Evolutionary conservation across 2,113 vertebrate genomes (phyloP).

Genomic region (Ageneiosus marmoratus): DNA sequence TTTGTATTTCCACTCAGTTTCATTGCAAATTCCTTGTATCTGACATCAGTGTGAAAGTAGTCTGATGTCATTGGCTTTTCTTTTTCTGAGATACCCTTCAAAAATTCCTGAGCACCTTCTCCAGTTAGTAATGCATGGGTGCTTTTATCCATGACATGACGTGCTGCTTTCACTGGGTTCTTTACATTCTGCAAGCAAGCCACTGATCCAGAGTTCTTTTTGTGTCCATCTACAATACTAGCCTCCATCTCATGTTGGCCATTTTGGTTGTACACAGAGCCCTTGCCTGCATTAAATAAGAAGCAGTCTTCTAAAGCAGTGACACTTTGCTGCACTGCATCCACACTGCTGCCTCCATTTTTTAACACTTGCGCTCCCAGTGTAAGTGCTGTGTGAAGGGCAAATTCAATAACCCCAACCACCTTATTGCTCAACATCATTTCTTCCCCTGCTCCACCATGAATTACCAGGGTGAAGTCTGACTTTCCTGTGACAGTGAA

Average conservation of each 20-base stretch:
- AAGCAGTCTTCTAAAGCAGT: slow-evolving; percentile 77
- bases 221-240: slow-evolving; percentile 70
- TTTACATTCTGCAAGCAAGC: slow-evolving; percentile 72
- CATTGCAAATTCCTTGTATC: slow-evolving; percentile 63
- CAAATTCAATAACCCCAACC: slow-evolving; percentile 69
- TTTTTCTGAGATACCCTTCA: slow-evolving; percentile 56
- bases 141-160: slow-evolving; percentile 75
- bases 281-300: slow-evolving; percentile 78
- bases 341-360: slow-evolving; percentile 69
- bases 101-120: slow-evolving; percentile 73
- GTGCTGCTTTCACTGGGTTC: slow-evolving; percentile 76
- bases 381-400: slow-evolving; percentile 69
- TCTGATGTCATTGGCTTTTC: slow-evolving; percentile 60
- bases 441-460: slow-evolving; percentile 76
- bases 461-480: slow-evolving; percentile 71
- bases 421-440: slow-evolving; percentile 68
- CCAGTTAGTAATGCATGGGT: slow-evolving; percentile 71
- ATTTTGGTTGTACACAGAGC: slow-evolving; percentile 74
- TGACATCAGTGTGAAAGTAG: slow-evolving; percentile 75
- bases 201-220: slow-evolving; percentile 69
- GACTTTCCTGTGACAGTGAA: slow-evolving; percentile 33
- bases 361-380: slow-evolving; percentile 68
- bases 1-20: slow-evolving; percentile 60
- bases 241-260: slow-evolving; percentile 76
- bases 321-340: slow-evolving; percentile 75